Percentiles rank a stretch among this genome's conserved stretches.
Conservation (phyloP, 2,113 vertebrate species). For the Peromyscus polionotus region DNA sequence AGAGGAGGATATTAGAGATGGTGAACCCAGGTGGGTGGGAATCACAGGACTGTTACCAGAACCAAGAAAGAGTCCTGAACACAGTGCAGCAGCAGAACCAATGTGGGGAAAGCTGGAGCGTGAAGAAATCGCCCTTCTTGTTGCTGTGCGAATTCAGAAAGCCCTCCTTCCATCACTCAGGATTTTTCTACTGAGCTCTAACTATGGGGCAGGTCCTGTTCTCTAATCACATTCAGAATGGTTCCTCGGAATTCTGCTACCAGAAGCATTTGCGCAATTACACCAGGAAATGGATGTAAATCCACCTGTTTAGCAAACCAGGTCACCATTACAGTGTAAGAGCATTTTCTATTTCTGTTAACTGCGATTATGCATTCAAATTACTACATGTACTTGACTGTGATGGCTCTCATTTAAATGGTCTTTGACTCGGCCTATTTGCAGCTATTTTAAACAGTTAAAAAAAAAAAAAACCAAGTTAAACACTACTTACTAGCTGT, state of each 20-base stretch:
- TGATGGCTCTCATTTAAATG: background rate
- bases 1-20: background rate
- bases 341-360: constrained; percentile 11
- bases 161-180: background rate
- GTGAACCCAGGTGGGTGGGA: background rate
- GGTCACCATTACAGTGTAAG: background rate
- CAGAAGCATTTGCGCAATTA: background rate
- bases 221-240: background rate
- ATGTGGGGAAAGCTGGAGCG: background rate
- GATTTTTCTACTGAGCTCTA: background rate
- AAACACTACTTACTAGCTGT: constrained; percentile 33
- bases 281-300: background rate
- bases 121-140: no score
- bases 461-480: background rate
- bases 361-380: background rate
- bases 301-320: background rate
- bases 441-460: constrained; percentile 16
- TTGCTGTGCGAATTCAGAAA: background rate
- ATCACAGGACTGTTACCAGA: rapidly evolving
- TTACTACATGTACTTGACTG: background rate
- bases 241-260: background rate
- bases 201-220: background rate
- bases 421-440: constrained; percentile 8
- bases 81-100: background rate
- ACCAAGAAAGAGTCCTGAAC: background rate